Conservation (phyloP, 1,140 invertebrate genomes). For the Himalopsyche phryganea region DNA sequence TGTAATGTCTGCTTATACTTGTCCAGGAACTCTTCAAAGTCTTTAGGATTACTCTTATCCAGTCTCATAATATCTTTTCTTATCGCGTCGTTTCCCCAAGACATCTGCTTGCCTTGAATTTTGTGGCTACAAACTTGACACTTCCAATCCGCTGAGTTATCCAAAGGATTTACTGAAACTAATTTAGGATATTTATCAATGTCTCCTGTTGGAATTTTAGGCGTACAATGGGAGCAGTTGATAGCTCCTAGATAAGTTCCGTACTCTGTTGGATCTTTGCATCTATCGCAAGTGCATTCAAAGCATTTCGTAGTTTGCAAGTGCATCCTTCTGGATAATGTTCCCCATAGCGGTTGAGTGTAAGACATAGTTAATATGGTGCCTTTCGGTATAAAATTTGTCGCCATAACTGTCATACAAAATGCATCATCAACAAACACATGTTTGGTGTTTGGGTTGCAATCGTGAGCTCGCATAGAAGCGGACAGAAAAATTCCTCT, state of each 20-base stretch:
- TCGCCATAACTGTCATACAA: constrained; percentile 56
- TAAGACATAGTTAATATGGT: constrained; percentile 63
- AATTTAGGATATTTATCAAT: constrained; percentile 45
- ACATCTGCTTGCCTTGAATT: constrained; percentile 55
- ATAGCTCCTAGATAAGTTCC: constrained; percentile 61
- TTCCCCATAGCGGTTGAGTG: constrained; percentile 64
- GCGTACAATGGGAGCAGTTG: constrained; percentile 58
- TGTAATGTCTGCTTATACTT: constrained; percentile 59
- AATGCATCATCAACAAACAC: constrained; percentile 56
- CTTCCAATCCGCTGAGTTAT: constrained; percentile 58
- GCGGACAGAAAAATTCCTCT: constrained; percentile 60
- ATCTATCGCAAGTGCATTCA: constrained; percentile 59
- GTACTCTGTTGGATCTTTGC: constrained; percentile 61
- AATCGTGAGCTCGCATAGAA: constrained; percentile 63
- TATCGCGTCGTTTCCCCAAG: constrained; percentile 57
- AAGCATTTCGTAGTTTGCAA: constrained; percentile 63
- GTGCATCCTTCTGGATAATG: constrained; percentile 59
- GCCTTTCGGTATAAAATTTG: constrained; percentile 60
- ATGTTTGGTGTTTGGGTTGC: constrained; percentile 61
- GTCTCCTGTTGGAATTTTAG: constrained; percentile 41
- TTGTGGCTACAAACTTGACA: constrained; percentile 59
- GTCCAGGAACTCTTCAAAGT: constrained; percentile 60
- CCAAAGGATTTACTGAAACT: constrained; percentile 57
- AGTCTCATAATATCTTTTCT: constrained; percentile 58
- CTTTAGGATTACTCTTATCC: constrained; percentile 51